Evolutionary conservation across 1,140 invertebrate genomes (phyloP).

Genomic region (Drosophila parabipectinata): DNA sequence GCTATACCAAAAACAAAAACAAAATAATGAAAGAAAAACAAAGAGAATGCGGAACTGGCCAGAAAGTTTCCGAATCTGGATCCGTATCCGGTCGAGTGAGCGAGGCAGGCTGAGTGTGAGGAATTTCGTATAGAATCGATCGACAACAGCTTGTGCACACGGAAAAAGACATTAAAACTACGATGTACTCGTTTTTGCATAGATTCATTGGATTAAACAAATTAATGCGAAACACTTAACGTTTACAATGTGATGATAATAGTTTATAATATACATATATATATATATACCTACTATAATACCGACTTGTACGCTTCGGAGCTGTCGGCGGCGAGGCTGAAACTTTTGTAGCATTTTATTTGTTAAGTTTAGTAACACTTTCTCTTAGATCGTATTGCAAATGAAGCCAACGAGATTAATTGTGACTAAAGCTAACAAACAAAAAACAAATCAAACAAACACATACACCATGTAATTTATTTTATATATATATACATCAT

Average conservation of each 20-base stretch:
- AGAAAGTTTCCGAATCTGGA: neutral
- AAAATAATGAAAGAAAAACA: neutral
- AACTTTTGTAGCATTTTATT: slow-evolving; percentile 78
- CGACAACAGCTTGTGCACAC: slow-evolving; percentile 71
- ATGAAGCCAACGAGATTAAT: slow-evolving; percentile 77
- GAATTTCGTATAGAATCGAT: slow-evolving; percentile 42
- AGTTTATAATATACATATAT: slow-evolving; percentile 74
- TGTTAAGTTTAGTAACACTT: slow-evolving; percentile 78
- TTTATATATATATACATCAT: slow-evolving; percentile 30
- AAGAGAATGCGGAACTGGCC: slow-evolving; percentile 21
- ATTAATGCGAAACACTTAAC: slow-evolving; percentile 71
- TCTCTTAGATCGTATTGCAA: slow-evolving; percentile 61
- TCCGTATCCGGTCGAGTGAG: slow-evolving; percentile 12
- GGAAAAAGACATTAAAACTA: slow-evolving; percentile 68
- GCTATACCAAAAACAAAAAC: slow-evolving; percentile 39
- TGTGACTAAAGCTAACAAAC: slow-evolving; percentile 65
- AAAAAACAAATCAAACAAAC: slow-evolving; percentile 18
- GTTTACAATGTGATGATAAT: slow-evolving; percentile 82
- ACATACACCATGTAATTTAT: slow-evolving; percentile 48
- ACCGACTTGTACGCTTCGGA: slow-evolving; percentile 65
- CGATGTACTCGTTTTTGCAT: slow-evolving; percentile 74
- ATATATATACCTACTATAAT: slow-evolving; percentile 53
- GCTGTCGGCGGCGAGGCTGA: slow-evolving; percentile 70
- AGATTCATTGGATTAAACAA: slow-evolving; percentile 64
- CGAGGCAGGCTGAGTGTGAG: slow-evolving; percentile 20